Conservation (phyloP, 2,113 vertebrate species). For the Callospermophilus lateralis region DNA sequence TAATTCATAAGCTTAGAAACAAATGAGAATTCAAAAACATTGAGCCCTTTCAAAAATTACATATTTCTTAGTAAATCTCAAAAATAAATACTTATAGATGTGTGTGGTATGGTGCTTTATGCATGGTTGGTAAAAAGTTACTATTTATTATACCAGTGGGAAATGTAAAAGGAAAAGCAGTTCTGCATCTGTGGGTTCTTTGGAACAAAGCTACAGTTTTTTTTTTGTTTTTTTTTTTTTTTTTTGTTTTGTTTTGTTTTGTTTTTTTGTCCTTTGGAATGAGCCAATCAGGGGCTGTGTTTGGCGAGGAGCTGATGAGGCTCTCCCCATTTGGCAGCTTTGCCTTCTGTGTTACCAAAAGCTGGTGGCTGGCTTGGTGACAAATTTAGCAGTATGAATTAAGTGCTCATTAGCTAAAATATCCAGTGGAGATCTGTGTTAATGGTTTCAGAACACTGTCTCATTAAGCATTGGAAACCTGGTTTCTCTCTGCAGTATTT, state of each 20-base stretch:
- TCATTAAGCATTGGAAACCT: conserved; percentile 31
- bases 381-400: conserved; percentile 35
- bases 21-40: conserved; percentile 41
- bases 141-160: conserved; percentile 66
- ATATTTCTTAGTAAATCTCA: conserved; percentile 42
- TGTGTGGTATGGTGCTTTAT: conserved; percentile 58
- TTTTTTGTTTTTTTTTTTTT: no score
- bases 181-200: conserved; percentile 53
- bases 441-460: conserved; percentile 33
- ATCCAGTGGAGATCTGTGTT: conserved; percentile 21
- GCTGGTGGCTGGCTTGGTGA: background rate
- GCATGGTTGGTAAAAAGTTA: conserved; percentile 60
- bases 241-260: no score
- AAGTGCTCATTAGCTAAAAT: conserved; percentile 48
- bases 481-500: conserved; percentile 41
- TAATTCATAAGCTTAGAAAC: conserved; percentile 53
- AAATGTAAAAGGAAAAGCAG: conserved; percentile 59
- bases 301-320: background rate
- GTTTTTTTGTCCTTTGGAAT: background rate
- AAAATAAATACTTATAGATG: conserved; percentile 52
- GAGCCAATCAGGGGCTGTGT: background rate
- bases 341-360: background rate
- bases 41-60: conserved; percentile 52
- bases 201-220: background rate
- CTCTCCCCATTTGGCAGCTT: background rate